Base-by-base conservation (phyloP, 2,797 vertebrate species). In the Gymnoscopelus microlampas region DNA sequence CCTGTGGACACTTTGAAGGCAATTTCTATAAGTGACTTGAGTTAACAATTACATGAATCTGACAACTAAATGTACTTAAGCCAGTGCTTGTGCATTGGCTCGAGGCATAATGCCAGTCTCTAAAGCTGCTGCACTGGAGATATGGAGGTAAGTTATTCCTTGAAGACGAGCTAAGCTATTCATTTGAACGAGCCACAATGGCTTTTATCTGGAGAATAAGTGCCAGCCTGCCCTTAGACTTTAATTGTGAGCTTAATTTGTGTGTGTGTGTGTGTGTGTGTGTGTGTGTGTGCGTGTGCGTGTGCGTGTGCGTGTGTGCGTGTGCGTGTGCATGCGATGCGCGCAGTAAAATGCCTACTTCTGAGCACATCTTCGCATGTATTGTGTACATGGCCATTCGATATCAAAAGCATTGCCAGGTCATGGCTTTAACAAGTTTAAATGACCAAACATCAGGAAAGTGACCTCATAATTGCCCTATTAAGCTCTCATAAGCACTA, bases 1-100 rank as follows among this genome's bases (percentile, higher is more conserved):
- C 73, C 70, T 73, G 29, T 68, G 53, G 78, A 78, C 3, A 47
- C 35, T 73, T 57, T 68, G 26, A 79, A 78, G 48, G 68, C 35
- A 68, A 66, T 84, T 71, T 74, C 6, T 70, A 65, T 70, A 49
- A 65, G 55, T 58, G 48, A 63, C 26, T 79, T 29, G 14, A 51
- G 48, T 73, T 74, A 39, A 39, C 39, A 39, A 39, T 39, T 39
- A 39, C 39, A 39, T 39, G 39, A 39, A 8, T 62, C 53, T 71
- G 58, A 66, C 60, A 59, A 54, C 57, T 10, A 62, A 6, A 26
- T 65, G 35, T 50, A 70, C 53, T 56, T 68, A 32, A 55, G 47
- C n/a, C 44, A 29, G 63, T 35, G 70, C 61, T 10, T 66, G 63
- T 79, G 55, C 69, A 35, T 55, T 58, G 44, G 24, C 47, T 58